Evolutionary conservation across 1,140 invertebrate species (phyloP), one percentile per base, ranked within the genome.

Genomic region (Brachionus rubens): DNA sequence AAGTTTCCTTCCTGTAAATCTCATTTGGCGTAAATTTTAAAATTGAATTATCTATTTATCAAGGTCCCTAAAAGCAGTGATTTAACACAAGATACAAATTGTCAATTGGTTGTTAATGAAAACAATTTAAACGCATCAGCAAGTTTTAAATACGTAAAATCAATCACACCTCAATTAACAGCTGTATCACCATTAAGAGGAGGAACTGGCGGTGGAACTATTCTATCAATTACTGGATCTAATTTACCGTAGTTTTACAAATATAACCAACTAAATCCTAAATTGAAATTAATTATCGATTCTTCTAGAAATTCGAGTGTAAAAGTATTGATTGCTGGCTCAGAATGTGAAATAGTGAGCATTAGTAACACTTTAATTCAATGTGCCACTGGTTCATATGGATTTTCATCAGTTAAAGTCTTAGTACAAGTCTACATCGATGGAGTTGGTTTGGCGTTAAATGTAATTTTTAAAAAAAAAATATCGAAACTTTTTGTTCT

Each of bases 201-300:
- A 4, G 78, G 79, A 26, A 79, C 76, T 9, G 30, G 79, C 77
- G 80, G 80, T 24, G 78, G 79, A n/a, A 80, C 78, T 21, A 19
- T 50, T 1, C 9, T 81, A 12, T 77, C 78, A 2, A 79, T 81
- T 30, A 24, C 36, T 12, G 80, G 80, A 24, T 70, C 77, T 62
- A 78, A 79, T 16, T 81, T 81, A 50, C 56, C 67, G 30, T 40
- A 76, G n/a, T n/a, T n/a, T n/a, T n/a, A n/a, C n/a, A 78, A 14
- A 16, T 12, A 28, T 43, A 28, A 28, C 10, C 2, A 9, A 33
- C 5, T 33, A 19, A 40, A 6, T 40, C 36, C 81, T 7, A 77
- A 70, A n/a, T 75, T 80, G 30, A 77, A 79, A 26, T 77, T 70
- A 16, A 47, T 79, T 2, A 68, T 47, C 0, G 78, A 59, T 47